These are phyloP conservation scores for Bambusicola thoracicus DNA, from an alignment of 2,113 vertebrate genomes.

Conservation along the genomic window DNA sequence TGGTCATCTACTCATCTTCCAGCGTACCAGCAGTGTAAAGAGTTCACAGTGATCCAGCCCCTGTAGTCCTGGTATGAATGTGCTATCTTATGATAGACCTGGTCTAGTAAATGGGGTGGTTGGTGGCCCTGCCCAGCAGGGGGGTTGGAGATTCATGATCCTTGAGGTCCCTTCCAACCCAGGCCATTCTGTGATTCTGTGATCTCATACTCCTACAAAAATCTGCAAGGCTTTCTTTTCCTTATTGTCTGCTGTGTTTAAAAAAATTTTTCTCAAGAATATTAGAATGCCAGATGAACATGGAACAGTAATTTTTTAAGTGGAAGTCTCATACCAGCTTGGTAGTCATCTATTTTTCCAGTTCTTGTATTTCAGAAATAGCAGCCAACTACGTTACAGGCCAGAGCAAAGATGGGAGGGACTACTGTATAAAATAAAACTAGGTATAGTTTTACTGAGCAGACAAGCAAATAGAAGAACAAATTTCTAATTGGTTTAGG, in stretches of 20 bases:
- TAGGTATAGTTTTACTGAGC: background rate
- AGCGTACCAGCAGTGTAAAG: background rate
- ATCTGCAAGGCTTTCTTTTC: background rate
- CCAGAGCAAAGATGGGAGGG: background rate
- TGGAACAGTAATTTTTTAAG: background rate
- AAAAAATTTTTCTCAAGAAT: background rate
- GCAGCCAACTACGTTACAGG: background rate
- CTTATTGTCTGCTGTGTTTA: background rate
- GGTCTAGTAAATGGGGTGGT: no score
- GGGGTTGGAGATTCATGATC: no score
- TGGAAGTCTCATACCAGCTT: background rate
- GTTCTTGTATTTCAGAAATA: background rate
- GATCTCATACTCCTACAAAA: background rate
- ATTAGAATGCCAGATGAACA: background rate
- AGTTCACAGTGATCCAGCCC: background rate
- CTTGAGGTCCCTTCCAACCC: no score
- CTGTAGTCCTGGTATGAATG: background rate
- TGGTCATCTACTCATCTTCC: background rate
- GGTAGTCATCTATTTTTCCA: background rate
- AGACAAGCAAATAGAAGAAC: background rate
- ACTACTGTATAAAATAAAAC: background rate
- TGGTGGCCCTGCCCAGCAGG: no score
- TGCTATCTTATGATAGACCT: background rate
- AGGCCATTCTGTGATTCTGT: no score
- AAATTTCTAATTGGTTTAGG: background rate